phyloP scores from a whole-genome alignment of 2,113 vertebrate species.

The Corydoras sp. region DNA sequence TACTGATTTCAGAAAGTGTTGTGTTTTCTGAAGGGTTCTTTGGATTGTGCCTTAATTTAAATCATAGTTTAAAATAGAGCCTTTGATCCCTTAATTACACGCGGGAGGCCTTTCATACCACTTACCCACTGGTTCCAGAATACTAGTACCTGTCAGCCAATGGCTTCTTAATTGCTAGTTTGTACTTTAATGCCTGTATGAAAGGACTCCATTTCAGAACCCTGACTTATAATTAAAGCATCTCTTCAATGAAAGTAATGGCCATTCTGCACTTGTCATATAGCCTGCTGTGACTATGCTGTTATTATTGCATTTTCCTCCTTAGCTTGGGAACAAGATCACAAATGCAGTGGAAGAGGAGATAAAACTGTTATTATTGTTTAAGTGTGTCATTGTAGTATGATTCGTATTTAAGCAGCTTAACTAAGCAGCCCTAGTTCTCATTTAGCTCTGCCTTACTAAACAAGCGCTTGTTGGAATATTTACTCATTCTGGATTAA shows the following conservation, averaged over 20 bases:
- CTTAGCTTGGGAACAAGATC: slow-evolving; percentile 5
- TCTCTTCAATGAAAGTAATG: slow-evolving; percentile 64
- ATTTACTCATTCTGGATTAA: no score
- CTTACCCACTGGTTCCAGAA: slow-evolving; percentile 34
- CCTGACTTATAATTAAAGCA: slow-evolving; percentile 72
- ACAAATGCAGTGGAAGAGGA: neutral
- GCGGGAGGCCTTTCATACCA: slow-evolving; percentile 30
- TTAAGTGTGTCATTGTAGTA: neutral
- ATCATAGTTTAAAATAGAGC: slow-evolving; percentile 25
- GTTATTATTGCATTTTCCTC: slow-evolving; percentile 56
- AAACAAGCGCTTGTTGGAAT: no score
- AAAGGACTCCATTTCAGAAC: slow-evolving; percentile 62
- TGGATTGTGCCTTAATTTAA: slow-evolving; percentile 7
- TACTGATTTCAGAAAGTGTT: no score
- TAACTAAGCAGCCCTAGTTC: no score
- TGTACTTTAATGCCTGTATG: slow-evolving; percentile 54
- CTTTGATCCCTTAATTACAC: slow-evolving; percentile 41
- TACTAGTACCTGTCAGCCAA: slow-evolving; percentile 53
- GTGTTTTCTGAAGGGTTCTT: neutral
- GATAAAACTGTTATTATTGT: neutral
- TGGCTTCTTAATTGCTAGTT: slow-evolving; percentile 68
- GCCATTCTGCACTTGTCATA: slow-evolving; percentile 55
- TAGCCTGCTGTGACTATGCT: slow-evolving; percentile 56
- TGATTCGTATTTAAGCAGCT: neutral
- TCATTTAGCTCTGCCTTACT: neutral